Percentiles rank a stretch among this genome's conserved stretches.
phyloP scores from a whole-genome alignment of 2,888 invertebrate species.

The Phlogophora meticulosa region DNA sequence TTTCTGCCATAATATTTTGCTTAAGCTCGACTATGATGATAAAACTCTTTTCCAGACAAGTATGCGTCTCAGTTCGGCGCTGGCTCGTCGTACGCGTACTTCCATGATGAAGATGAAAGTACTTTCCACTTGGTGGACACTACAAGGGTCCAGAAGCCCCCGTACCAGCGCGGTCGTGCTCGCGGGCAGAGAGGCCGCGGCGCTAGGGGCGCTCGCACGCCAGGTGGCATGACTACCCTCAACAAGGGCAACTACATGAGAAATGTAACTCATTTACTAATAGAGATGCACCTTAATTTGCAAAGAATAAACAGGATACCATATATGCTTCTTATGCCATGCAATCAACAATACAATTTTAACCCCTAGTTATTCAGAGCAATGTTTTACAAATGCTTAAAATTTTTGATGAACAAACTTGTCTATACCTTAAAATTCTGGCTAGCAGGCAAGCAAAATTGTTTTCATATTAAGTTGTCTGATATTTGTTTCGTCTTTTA shows the following conservation, averaged over 20 bases:
- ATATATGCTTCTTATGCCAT: too few relatives aligned
- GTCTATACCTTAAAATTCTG: too few relatives aligned
- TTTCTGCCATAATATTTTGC: conserved; percentile 15
- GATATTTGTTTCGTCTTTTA: conserved; percentile 79
- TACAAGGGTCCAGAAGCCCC: conserved; percentile 96
- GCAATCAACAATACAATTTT: too few relatives aligned
- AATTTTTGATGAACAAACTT: too few relatives aligned
- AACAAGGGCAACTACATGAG: conserved; percentile 92
- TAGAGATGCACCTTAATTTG: not conserved
- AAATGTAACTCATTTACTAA: conserved; percentile 43
- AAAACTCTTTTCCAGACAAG: conserved; percentile 92
- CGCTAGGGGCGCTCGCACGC: conserved; percentile 93
- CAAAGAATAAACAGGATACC: too few relatives aligned
- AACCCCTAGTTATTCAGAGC: too few relatives aligned
- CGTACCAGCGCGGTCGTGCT: conserved; percentile 98
- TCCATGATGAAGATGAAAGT: conserved; percentile 99
- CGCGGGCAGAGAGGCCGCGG: conserved; percentile 95
- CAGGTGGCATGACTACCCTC: conserved; percentile 95
- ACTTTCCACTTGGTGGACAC: conserved; percentile 99
- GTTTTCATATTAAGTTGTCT: not conserved
- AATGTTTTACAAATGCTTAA: too few relatives aligned
- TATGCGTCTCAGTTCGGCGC: conserved; percentile 98
- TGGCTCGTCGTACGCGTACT: conserved; percentile 99
- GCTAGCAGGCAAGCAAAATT: not conserved
- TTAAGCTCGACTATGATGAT: not conserved